Conservation (phyloP, 2,797 vertebrate species). For the Hirundo rustica region DNA sequence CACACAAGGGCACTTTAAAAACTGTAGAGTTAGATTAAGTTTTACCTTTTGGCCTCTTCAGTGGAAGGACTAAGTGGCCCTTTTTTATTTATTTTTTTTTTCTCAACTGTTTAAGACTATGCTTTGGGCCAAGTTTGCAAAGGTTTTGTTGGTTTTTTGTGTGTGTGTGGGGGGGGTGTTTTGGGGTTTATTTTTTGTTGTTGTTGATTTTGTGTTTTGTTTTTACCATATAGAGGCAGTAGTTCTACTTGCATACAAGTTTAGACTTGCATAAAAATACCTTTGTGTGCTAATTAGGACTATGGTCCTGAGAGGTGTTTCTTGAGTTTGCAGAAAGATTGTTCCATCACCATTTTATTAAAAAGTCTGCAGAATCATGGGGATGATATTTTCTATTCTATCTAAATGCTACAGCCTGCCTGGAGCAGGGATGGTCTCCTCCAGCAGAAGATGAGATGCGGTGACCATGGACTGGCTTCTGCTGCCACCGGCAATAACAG, state of each 20-base stretch:
- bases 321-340: neutral
- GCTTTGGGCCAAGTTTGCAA: neutral
- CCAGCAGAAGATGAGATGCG: neutral
- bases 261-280: neutral
- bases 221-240: neutral
- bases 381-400: neutral
- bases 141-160: neutral
- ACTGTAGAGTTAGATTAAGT: neutral
- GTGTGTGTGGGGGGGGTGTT: too few relatives aligned
- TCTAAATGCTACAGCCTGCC: neutral
- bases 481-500: neutral
- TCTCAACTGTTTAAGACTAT: neutral
- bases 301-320: fast-evolving
- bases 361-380: neutral
- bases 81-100: too few relatives aligned
- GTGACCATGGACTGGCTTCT: neutral
- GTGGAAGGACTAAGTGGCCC: neutral
- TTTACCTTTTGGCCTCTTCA: neutral
- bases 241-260: neutral
- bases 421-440: neutral
- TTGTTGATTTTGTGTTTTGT: neutral
- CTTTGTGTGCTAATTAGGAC: neutral
- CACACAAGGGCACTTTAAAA: neutral
- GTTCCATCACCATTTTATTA: neutral
- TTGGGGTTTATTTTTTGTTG: neutral